These are phyloP conservation scores for Ascaphus truei DNA, from an alignment of 2,113 vertebrate species.

Conservation along the genomic window DNA sequence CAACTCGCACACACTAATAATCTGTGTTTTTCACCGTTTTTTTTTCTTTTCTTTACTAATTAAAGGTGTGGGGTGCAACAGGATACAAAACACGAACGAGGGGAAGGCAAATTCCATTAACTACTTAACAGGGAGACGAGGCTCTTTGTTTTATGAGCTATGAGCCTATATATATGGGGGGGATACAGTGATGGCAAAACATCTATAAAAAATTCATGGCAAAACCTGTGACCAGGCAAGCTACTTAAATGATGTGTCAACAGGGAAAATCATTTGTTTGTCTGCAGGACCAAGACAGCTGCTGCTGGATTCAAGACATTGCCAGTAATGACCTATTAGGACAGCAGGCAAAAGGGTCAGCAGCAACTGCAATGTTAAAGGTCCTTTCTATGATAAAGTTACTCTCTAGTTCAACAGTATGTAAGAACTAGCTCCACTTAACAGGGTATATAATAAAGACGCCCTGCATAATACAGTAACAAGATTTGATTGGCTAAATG, in stretches of 20 bases:
- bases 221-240: constrained; percentile 50
- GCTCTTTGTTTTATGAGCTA: constrained; percentile 46
- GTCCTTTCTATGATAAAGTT: too few relatives aligned
- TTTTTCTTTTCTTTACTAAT: constrained; percentile 52
- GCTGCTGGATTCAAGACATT: constrained; percentile 28
- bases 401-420: too few relatives aligned
- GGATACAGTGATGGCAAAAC: constrained; percentile 51
- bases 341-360: too few relatives aligned
- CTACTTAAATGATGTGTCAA: constrained; percentile 50
- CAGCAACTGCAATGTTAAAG: too few relatives aligned
- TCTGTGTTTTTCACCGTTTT: constrained; percentile 29
- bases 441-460: too few relatives aligned
- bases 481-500: too few relatives aligned
- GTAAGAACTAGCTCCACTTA: too few relatives aligned
- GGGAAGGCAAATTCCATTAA: constrained; percentile 40
- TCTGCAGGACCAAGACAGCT: constrained; percentile 40
- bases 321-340: constrained; percentile 36
- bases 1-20: constrained; percentile 47
- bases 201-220: constrained; percentile 46
- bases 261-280: constrained; percentile 43
- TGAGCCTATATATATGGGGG: too few relatives aligned
- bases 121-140: constrained; percentile 43
- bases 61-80: constrained; percentile 48
- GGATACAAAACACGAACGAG: constrained; percentile 41
- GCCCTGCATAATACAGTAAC: too few relatives aligned